Conservation (phyloP, 2,888 invertebrate genomes). For the Hypsopygia costalis region DNA sequence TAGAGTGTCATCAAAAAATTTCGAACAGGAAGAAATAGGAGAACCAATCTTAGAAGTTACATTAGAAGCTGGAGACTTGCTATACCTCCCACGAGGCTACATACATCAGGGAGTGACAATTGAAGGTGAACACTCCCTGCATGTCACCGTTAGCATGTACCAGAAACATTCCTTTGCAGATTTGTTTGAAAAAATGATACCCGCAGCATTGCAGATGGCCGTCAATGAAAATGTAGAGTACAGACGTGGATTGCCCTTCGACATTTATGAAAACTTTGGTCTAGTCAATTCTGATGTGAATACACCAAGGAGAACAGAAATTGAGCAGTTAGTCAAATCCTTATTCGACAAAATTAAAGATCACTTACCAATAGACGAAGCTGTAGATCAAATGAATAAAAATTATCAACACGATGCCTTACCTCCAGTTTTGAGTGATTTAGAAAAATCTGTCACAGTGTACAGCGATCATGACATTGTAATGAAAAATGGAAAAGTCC, state of each 20-base stretch:
- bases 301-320: constrained; percentile 62
- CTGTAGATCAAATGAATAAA: constrained; percentile 93
- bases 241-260: constrained; percentile 88
- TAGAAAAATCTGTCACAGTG: constrained; percentile 85
- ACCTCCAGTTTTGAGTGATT: constrained; percentile 87
- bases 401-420: constrained; percentile 92
- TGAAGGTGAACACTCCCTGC: constrained; percentile 91
- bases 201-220: constrained; percentile 87
- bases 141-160: constrained; percentile 95
- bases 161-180: constrained; percentile 96
- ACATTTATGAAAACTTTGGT: constrained; percentile 89
- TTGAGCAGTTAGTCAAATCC: constrained; percentile 73
- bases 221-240: constrained; percentile 85
- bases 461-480: constrained; percentile 87
- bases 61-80: constrained; percentile 91
- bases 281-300: constrained; percentile 80
- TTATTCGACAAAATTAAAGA: constrained; percentile 81
- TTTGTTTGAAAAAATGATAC: constrained; percentile 89
- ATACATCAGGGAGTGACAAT: constrained; percentile 93
- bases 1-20: constrained; percentile 90
- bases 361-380: constrained; percentile 86
- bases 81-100: constrained; percentile 95
- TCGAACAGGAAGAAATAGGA: constrained; percentile 86
- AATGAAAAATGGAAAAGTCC: constrained; percentile 81
- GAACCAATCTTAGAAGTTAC: constrained; percentile 89